Percentiles rank a stretch among this genome's conserved stretches.
phyloP scores from a whole-genome alignment of 1,140 invertebrate species.

The Hycleus phaleratus region DNA sequence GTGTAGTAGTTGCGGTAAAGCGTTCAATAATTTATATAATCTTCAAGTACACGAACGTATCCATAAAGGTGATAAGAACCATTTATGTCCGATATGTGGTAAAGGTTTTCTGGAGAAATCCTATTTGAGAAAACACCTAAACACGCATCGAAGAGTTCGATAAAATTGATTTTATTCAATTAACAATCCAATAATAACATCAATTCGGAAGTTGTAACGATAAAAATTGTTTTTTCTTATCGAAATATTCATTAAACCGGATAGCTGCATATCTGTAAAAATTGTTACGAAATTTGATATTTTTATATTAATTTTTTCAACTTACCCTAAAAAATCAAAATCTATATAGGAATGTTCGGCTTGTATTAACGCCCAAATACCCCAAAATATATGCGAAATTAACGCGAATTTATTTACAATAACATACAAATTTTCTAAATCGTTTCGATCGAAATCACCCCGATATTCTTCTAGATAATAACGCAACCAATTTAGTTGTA shows the following conservation, averaged over 20 bases:
- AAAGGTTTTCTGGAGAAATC: conserved; percentile 28
- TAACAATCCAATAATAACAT: too few species aligned
- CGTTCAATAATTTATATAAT: conserved; percentile 28
- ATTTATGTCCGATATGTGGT: conserved; percentile 21
- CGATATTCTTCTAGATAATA: conserved; percentile 64
- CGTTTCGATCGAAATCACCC: conserved; percentile 41
- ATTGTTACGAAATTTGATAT: too few species aligned
- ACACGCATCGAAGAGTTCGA: conserved; percentile 16
- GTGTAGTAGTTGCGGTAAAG: conserved; percentile 57
- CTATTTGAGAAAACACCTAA: conserved; percentile 27
- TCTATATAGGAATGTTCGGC: conserved; percentile 84
- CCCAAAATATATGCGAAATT: conserved; percentile 86
- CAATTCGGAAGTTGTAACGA: not conserved
- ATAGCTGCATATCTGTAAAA: conserved; percentile 57
- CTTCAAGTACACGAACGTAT: conserved; percentile 28
- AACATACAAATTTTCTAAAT: conserved; percentile 63
- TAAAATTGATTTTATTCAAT: not conserved
- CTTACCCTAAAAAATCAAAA: conserved; percentile 88
- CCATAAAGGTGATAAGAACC: conserved; percentile 25
- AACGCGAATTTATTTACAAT: conserved; percentile 76
- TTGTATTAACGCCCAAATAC: conserved; percentile 87
- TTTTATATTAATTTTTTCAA: conserved; percentile 15
- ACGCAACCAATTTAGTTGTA: conserved; percentile 75
- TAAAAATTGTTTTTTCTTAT: conserved; percentile 40
- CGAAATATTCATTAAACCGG: conserved; percentile 58